These are phyloP conservation scores for Spilarctia lutea DNA, from an alignment of 2,888 invertebrate species.

Conservation along the genomic window DNA sequence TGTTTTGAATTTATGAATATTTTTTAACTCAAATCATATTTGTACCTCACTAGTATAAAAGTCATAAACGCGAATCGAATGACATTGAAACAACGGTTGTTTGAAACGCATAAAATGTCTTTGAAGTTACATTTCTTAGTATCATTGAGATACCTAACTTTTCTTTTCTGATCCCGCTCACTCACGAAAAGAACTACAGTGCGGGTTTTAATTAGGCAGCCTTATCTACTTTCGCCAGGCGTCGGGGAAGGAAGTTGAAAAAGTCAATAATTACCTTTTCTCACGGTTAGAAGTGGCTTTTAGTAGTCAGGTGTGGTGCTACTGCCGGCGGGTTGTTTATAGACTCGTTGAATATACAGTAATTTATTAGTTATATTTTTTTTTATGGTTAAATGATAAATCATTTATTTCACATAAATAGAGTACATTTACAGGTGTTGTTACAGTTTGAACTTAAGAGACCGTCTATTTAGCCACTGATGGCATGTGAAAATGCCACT, in stretches of 20 bases:
- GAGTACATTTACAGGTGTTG: no score
- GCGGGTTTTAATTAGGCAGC: conserved; percentile 76
- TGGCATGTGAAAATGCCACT: no score
- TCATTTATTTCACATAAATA: no score
- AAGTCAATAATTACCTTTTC: conserved; percentile 83
- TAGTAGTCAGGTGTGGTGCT: conserved; percentile 54
- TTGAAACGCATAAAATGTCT: conserved; percentile 1
- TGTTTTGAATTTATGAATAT: no score
- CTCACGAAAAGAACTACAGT: conserved; percentile 52
- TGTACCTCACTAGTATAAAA: not conserved
- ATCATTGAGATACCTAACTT: conserved; percentile 18
- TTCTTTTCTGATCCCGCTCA: conserved; percentile 19
- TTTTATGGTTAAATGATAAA: no score
- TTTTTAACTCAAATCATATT: no score
- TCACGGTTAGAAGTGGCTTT: conserved; percentile 74
- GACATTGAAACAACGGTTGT: not conserved
- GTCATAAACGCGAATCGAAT: not conserved
- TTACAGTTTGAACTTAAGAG: no score
- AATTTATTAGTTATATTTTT: not conserved
- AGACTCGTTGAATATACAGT: not conserved
- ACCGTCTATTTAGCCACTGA: no score
- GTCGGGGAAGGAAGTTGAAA: conserved; percentile 68
- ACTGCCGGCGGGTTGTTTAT: conserved; percentile 15
- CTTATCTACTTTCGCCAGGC: conserved; percentile 80
- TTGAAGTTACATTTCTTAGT: conserved; percentile 12